A percentile compares a stretch with the other conserved stretches of the same genome.
phyloP scores from a whole-genome alignment of 92 coral and sea anemone genomes.

The Heteractis magnifica region DNA sequence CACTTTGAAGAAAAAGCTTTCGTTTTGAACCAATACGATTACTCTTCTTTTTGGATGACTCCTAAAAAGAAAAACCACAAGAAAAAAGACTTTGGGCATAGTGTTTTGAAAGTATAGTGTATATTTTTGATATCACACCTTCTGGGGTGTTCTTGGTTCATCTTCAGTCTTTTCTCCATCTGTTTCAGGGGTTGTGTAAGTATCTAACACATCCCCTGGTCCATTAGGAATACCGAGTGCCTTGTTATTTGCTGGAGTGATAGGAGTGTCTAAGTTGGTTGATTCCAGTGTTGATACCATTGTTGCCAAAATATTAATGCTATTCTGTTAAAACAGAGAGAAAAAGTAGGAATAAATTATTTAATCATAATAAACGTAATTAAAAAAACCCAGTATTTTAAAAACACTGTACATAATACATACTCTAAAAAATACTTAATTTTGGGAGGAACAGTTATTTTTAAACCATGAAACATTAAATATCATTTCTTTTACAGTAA shows the following conservation, averaged over 20 bases:
- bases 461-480: too few relatives aligned
- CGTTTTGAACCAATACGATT: slow-evolving; percentile 68
- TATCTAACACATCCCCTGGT: not conserved
- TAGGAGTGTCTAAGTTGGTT: slow-evolving; percentile 19
- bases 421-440: too few relatives aligned
- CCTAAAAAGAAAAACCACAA: slow-evolving; percentile 7
- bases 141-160: slow-evolving; percentile 5
- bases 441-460: too few relatives aligned
- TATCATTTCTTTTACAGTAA: too few relatives aligned
- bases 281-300: slow-evolving; percentile 35
- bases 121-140: not conserved
- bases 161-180: slow-evolving; percentile 8
- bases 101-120: not conserved
- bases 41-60: slow-evolving; percentile 47
- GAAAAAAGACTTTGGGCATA: not conserved
- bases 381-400: not conserved
- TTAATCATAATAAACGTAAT: not conserved
- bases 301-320: slow-evolving; percentile 19
- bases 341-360: not conserved
- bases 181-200: slow-evolving; percentile 21
- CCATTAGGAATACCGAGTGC: not conserved
- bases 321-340: slow-evolving; percentile 3
- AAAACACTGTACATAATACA: too few relatives aligned
- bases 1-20: slow-evolving; percentile 69
- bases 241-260: slow-evolving; percentile 18